Evolutionary conservation across 1,140 invertebrate genomes (phyloP).

Genomic region (Octopus bimaculoides): DNA sequence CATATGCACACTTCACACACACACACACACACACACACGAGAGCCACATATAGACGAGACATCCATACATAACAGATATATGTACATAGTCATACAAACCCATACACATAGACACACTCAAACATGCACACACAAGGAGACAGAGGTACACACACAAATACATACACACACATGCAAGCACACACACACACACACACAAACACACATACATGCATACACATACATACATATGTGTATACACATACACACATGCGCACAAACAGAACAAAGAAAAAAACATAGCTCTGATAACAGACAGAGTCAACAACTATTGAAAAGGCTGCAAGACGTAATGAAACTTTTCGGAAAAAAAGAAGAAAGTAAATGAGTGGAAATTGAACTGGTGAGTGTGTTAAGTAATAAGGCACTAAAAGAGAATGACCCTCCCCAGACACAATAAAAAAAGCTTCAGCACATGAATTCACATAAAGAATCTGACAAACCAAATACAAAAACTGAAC

Average conservation of each 20-base stretch:
- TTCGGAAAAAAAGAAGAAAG: background rate
- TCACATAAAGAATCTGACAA: no score
- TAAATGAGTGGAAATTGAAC: background rate
- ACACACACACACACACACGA: background rate
- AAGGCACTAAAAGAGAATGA: background rate
- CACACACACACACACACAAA: background rate
- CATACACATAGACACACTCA: background rate
- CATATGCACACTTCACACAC: background rate
- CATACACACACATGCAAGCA: background rate
- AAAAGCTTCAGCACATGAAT: no score
- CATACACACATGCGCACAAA: background rate
- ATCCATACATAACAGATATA: background rate
- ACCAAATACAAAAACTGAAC: no score
- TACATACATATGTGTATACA: constrained; percentile 2
- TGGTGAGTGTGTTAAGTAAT: background rate
- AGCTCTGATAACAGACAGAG: background rate
- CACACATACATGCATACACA: background rate
- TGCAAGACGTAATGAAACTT: no score
- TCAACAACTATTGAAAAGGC: background rate
- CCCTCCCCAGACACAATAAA: background rate
- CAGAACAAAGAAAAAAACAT: background rate
- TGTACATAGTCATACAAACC: background rate
- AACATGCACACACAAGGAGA: background rate
- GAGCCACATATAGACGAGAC: background rate
- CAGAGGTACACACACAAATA: background rate